Base-by-base conservation (phyloP, 2,113 vertebrate species). In the Conger conger region DNA sequence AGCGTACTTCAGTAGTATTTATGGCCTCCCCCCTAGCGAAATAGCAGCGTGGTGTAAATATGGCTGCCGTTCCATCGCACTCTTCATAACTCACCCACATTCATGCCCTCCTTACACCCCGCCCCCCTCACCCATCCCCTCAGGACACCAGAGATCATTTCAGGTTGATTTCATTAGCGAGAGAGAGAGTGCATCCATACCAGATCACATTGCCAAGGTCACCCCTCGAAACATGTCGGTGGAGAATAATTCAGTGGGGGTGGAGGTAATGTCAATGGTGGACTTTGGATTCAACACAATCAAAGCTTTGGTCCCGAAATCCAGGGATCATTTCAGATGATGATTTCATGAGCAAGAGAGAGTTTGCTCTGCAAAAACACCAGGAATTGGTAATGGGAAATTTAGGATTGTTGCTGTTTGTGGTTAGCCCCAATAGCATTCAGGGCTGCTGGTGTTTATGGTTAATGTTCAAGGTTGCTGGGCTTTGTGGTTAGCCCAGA, bases 1-100 rank as follows among this genome's bases (percentile, higher is more conserved):
- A 36, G 36, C 33, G n/a, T 54, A 82, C 85, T 87, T 86, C 85
- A 76, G 87, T 79, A 87, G 60, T 79, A 85, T 85, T 85, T 54
- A 81, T 82, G 42, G 33, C 16, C 45, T 77, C 80, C 45, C 35
- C 35, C 45, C 2, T 36, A n/a, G 37, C 17, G 23, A 40, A n/a
- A 50, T 82, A 57, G 36, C 68, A 11, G 13, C 33, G 40, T 40
- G 45, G 42, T 36, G n/a, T 73, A 42, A 85, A 81, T 60, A 45
- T 82, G 57, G 73, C 17, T 6, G 60, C 30, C 42, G 17, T 27
- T 78, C 16, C 30, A 36, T 84, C 33, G 27, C 79, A 42, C 42
- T 81, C 18, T 81, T 40, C 73, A 38, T 81, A 57, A 84, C 45
- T 77, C 30, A 81, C 27, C 33, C 7, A 50, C 20, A 40, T 23